A percentile compares a stretch with the other conserved stretches of the same genome.
Evolutionary conservation across 2,888 invertebrate genomes (phyloP).

Genomic region (Caenorhabditis sulstoni): DNA sequence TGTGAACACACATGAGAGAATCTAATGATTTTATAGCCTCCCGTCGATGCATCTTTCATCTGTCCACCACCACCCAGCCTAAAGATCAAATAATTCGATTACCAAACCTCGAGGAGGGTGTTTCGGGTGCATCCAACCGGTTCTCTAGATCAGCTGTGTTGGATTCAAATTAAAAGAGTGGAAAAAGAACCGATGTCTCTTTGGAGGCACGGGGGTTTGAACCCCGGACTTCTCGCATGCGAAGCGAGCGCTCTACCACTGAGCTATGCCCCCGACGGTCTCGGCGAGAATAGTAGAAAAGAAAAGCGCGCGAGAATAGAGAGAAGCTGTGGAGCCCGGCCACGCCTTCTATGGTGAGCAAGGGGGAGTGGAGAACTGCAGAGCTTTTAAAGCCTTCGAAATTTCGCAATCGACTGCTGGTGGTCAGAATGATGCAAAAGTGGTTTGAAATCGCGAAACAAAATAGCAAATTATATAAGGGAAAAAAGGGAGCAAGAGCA

Average conservation of each 20-base stretch:
- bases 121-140: not conserved
- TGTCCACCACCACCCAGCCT: slow-evolving; percentile 1
- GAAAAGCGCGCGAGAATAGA: not conserved
- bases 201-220: slow-evolving; percentile 77
- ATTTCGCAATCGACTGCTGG: no score
- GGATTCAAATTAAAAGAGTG: no score
- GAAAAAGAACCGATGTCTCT: slow-evolving; percentile 16
- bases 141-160: not conserved
- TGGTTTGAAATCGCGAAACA: no score
- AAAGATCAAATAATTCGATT: slow-evolving; percentile 40
- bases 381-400: no score
- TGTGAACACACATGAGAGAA: not conserved
- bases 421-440: no score
- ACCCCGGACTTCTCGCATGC: slow-evolving; percentile 79
- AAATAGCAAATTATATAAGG: no score
- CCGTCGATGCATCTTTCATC: not conserved
- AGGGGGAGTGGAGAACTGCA: no score
- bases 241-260: slow-evolving; percentile 79
- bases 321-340: not conserved
- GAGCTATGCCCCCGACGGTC: slow-evolving; percentile 69
- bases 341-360: not conserved
- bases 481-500: no score
- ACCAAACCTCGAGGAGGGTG: slow-evolving; percentile 16
- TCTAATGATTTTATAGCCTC: not conserved
- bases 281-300: not conserved